These are phyloP conservation scores for Eulemur rubriventer DNA, from an alignment of 2,797 vertebrate species.

Conservation along the genomic window DNA sequence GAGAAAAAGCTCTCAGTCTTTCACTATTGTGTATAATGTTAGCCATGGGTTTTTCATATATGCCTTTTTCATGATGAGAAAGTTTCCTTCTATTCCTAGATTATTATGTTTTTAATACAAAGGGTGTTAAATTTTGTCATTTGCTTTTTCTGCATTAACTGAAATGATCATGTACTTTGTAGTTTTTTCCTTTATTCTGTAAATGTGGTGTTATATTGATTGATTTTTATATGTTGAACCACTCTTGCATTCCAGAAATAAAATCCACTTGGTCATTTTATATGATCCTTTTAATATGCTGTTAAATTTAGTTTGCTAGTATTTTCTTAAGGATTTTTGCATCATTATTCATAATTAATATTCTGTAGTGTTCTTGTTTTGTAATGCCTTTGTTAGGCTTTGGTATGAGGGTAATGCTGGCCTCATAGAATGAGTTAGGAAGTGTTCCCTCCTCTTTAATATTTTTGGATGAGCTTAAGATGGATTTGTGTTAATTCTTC, in stretches of 20 bases:
- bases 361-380: background rate
- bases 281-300: background rate
- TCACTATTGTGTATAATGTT: background rate
- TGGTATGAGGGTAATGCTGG: background rate
- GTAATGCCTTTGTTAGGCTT: background rate
- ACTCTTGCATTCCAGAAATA: background rate
- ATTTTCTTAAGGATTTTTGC: background rate
- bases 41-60: background rate
- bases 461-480: background rate
- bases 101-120: background rate
- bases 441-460: background rate
- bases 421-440: background rate
- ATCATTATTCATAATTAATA: background rate
- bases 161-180: background rate
- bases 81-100: background rate
- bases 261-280: background rate
- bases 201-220: background rate
- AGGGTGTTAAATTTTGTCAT: background rate
- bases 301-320: background rate
- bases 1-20: background rate
- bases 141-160: background rate
- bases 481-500: background rate
- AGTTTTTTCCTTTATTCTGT: background rate
- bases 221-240: background rate
- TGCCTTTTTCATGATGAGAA: background rate